Evolutionary conservation across 2,888 invertebrate species (phyloP).

Genomic region (Ptilodon capucinus): DNA sequence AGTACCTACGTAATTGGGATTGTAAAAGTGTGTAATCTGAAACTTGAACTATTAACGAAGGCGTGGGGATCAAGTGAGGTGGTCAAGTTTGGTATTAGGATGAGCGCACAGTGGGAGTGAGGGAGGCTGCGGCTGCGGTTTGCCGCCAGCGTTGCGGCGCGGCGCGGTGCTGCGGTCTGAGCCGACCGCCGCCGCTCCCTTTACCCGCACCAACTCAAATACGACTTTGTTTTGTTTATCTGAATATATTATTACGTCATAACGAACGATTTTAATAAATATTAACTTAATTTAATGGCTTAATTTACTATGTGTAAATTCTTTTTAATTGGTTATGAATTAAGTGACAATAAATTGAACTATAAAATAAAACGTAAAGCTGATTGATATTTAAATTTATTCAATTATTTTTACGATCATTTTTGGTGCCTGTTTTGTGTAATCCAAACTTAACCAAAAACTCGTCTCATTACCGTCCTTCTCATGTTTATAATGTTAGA

Average conservation of each 20-base stretch:
- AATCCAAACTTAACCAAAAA: too few relatives aligned
- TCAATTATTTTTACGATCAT: neutral
- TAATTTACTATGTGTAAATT: neutral
- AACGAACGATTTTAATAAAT: constrained; percentile 7
- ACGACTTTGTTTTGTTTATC: constrained; percentile 46
- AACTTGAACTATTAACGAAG: constrained; percentile 31
- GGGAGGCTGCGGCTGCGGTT: constrained; percentile 49
- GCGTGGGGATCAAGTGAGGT: constrained; percentile 42
- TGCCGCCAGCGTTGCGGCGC: constrained; percentile 46
- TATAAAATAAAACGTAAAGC: too few relatives aligned
- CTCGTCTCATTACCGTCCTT: too few relatives aligned
- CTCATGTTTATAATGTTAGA: too few relatives aligned
- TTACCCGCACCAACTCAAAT: constrained; percentile 40
- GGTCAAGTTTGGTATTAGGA: constrained; percentile 50
- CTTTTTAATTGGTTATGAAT: neutral
- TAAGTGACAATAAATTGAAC: too few relatives aligned
- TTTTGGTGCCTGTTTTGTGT: too few relatives aligned
- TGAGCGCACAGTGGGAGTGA: constrained; percentile 27
- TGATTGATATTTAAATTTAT: too few relatives aligned
- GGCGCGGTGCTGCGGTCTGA: constrained; percentile 50
- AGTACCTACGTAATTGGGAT: too few relatives aligned
- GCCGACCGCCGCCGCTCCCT: constrained; percentile 38
- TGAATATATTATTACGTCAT: constrained; percentile 11
- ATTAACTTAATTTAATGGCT: neutral
- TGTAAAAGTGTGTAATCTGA: constrained; percentile 39